Evolutionary conservation across 2,113 vertebrate genomes (phyloP).

Genomic region (Edolisoma coerulescens): DNA sequence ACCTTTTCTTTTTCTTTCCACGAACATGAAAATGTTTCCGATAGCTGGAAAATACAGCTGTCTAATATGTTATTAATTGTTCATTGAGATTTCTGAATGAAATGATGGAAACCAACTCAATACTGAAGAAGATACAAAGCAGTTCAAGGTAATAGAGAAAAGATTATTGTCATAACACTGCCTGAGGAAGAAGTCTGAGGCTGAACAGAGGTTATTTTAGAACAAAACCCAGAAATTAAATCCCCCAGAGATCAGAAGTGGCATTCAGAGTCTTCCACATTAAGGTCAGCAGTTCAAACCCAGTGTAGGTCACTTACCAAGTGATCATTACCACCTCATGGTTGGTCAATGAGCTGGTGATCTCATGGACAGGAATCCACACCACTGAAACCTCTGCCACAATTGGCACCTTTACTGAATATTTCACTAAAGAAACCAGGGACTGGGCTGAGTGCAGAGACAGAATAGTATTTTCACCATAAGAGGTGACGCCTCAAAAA

Average conservation of each 20-base stretch:
- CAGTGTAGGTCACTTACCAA: constrained; percentile 1
- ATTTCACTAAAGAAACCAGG: background rate
- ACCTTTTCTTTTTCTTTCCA: background rate
- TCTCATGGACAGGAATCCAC: constrained; percentile 16
- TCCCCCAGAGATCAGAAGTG: background rate
- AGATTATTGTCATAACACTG: background rate
- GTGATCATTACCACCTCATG: background rate
- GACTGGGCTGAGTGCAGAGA: background rate
- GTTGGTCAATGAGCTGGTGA: constrained; percentile 8
- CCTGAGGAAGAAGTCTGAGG: background rate
- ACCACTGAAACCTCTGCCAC: constrained; percentile 33
- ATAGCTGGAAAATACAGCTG: background rate
- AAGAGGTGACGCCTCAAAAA: background rate
- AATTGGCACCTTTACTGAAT: background rate
- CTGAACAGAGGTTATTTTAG: constrained; percentile 9
- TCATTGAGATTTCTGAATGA: background rate
- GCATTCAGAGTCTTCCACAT: background rate
- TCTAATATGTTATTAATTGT: background rate
- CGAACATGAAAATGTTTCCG: background rate
- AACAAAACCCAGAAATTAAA: background rate
- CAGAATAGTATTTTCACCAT: background rate
- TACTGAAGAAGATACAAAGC: background rate
- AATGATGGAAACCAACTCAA: background rate
- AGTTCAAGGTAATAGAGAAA: background rate
- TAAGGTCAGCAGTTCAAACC: constrained; percentile 48